Base-by-base conservation (phyloP, 2,888 invertebrate species). In the Watsonalla binaria region DNA sequence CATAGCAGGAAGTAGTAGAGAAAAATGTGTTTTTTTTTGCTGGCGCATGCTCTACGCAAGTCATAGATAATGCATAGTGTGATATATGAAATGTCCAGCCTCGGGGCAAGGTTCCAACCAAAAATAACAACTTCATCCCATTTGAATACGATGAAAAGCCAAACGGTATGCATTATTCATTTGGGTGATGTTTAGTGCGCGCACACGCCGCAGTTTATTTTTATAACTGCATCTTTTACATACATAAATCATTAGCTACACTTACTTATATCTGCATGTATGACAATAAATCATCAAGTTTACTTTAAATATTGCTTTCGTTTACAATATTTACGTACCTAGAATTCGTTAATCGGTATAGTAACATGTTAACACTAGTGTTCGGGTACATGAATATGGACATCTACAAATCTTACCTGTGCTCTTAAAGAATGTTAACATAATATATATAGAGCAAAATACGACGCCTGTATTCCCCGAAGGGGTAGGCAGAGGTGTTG, bases 91-190 rank as follows among this genome's bases (percentile, higher is more conserved):
- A 68, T 78, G 84, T 84, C 84, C 85, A 72, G 82, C 71, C 64
- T 59, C 66, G 70, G 76, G 85, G 86, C 85, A 86, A 71, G 65
- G 61, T 82, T 85, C 84, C 86, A 84, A 84, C 68, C 72, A 78
- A 82, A 85, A 81, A 82, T 82, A 85, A 84, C 80, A 83, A 84
- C 74, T 76, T 76, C 77, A 76, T 77, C 74, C 73, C 69, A 84
- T 86, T 84, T 86, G 81, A 85, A 84, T 84, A 81, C 74, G 72
- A 76, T 78, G 82, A 83, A 84, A 84, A 79, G 84, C 82, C 83
- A 82, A 85, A 81, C 80, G 68, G 70, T 75, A 75, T 84, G 77
- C 74, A 82, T 83, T 82, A 85, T 85, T 84, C 82, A 84, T 83
- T 70, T 67, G 68, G 67, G 70, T 69, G 64, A 63, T 62, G 61